Base-by-base conservation (phyloP, 2,113 vertebrate species). In the Nothocercus julius region DNA sequence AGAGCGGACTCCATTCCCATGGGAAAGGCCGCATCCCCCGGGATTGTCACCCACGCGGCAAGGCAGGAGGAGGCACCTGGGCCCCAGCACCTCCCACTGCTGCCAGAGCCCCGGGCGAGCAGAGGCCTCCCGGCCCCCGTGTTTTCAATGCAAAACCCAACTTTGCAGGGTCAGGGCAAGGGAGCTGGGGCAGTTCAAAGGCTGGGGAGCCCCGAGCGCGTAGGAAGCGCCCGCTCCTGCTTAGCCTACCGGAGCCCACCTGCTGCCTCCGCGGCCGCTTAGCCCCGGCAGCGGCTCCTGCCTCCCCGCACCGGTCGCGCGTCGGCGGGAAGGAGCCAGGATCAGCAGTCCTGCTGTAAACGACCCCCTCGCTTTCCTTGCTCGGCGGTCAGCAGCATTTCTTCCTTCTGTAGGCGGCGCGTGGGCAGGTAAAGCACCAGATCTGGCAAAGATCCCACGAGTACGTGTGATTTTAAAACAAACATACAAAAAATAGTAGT, bases 401-500 rank as follows among this genome's bases (percentile, higher is more conserved):
- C 78, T 94, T 91, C 80, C 47, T 8, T 20, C 62, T 77, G 81
- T 76, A 72, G 82, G 2, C 87, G 36, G 88, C 21, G 0, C 10
- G 15, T 44, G 82, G 11, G 44, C 4, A 5, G 78, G 83, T 58
- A 79, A 93, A 73, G 74, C 64, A 16, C 0, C 2, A 24, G 24
- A 76, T 53, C 49, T 83, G 91, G 92, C 89, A 90, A n/a, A 0
- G 8, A 4, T 4, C 76, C 73, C 7, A 7, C 69, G 15, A 7
- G 0, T 13, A 63, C 1, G 19, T 1, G 22, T n/a, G 6, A 49
- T 80, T 72, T 76, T 77, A 88, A 82, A 93, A 88, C 58, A 83
- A 76, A 63, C 45, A 7, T 85, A 87, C 13, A 76, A 90, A 95
- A 93, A 91, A 82, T 8, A 91, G 75, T 42, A 90, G 68, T 64